Base-by-base conservation (phyloP, 35 echinoderm and acorn worm species). In the Apostichopus californicus region DNA sequence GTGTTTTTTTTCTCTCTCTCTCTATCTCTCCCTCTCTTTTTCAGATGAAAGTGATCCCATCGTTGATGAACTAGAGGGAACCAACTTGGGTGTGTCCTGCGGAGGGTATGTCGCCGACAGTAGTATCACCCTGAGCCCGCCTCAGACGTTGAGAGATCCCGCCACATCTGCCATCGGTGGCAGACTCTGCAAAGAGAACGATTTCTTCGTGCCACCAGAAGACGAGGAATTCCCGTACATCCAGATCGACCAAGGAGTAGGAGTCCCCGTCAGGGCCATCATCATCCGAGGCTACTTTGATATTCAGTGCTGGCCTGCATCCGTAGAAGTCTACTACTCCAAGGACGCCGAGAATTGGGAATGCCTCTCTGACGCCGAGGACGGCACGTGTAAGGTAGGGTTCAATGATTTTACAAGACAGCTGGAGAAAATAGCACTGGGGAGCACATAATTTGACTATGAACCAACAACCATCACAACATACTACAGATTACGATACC, bases 201-300 rank as follows among this genome's bases (percentile, higher is more conserved):
- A 65, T 9, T 87, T 26, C 59, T 66, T 66, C 86, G 7, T 63
- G 20, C 58, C 58, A 7, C 54, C 24, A 18, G 8, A 9, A 46
- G 23, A 59, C 0, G 12, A 17, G 13, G 56, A 66, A 20, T 25
- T 15, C 13, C 86, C 86, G 9, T 87, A 26, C 59, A 87, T 87
- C 59, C 15, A 87, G 14, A 61, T 87, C 13, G 18, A 63, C 13
- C 56, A 23, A 17, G 9, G 13, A 12, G 7, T 5, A 18, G 25
- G 18, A 46, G 66, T 18, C 3, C 57, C 56, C 12, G 18, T 87
- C 86, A 87, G 14, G 9, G 86, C 55, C 64, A 61, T 87, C 86
- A 63, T 87, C 86, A 46, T 12, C 13, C 86, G 86, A 9, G 86
- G 86, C 21, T 66, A 34, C 12, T 12, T n/a, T 8, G 86, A 87